Evolutionary conservation across 2,797 vertebrate species (phyloP).

Genomic region (Poecile montanus): DNA sequence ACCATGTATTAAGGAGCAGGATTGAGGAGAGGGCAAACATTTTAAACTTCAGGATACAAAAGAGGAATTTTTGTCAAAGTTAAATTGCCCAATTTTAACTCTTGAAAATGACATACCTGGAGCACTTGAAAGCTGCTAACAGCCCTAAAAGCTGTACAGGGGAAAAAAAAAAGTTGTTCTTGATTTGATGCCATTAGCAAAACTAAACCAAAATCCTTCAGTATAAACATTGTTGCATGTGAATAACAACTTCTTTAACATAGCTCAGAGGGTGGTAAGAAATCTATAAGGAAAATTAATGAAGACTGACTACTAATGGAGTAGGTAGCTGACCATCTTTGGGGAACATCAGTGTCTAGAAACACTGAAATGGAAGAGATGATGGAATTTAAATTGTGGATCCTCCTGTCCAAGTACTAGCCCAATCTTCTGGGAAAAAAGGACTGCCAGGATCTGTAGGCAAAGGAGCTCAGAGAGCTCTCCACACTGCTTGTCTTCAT

Average conservation of each 20-base stretch:
- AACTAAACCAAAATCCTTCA: not conserved
- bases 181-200: not conserved
- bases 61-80: not conserved
- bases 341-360: not conserved
- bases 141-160: not conserved
- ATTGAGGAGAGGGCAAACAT: not conserved
- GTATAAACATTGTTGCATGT: not conserved
- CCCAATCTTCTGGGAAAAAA: not conserved
- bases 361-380: not conserved
- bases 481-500: rapidly evolving
- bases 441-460: not conserved
- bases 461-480: not conserved
- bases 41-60: not conserved
- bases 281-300: not conserved
- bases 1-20: not conserved
- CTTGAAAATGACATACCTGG: not conserved
- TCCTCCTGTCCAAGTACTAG: not conserved
- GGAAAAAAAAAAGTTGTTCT: rapidly evolving
- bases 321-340: not conserved
- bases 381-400: not conserved
- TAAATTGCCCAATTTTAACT: not conserved
- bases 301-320: not conserved
- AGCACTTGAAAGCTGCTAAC: not conserved
- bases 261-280: not conserved
- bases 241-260: not conserved